A percentile compares a stretch with the other conserved stretches of the same genome.
These are phyloP conservation scores for Platycheirus albimanus DNA, from an alignment of 2,888 invertebrate species.

Conservation along the genomic window DNA sequence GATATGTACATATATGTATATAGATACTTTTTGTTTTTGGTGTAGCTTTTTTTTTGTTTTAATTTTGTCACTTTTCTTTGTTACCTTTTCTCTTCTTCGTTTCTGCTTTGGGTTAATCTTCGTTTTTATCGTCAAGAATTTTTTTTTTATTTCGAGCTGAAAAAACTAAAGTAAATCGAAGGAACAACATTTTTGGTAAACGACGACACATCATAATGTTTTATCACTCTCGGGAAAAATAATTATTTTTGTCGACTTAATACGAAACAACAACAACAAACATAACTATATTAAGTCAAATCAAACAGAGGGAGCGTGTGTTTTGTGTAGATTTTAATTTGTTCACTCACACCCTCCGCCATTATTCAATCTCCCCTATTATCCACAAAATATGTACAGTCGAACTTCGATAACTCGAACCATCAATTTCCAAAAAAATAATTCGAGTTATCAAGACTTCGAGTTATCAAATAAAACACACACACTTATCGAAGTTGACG, in stretches of 20 bases:
- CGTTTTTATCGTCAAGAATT: slow-evolving; percentile 30
- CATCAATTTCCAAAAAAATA: too few relatives aligned
- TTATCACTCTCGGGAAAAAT: slow-evolving; percentile 53
- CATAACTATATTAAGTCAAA: slow-evolving; percentile 12
- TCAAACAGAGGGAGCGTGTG: background rate
- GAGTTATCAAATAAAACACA: too few relatives aligned
- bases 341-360: slow-evolving; percentile 36
- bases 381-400: too few relatives aligned
- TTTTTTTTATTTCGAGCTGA: slow-evolving; percentile 39
- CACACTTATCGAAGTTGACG: too few relatives aligned
- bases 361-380: slow-evolving; percentile 28
- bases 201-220: slow-evolving; percentile 62
- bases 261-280: background rate
- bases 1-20: background rate
- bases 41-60: slow-evolving; percentile 17
- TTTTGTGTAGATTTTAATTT: slow-evolving; percentile 50
- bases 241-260: background rate
- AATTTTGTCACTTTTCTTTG: slow-evolving; percentile 24
- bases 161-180: slow-evolving; percentile 59
- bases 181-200: slow-evolving; percentile 28
- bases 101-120: slow-evolving; percentile 24
- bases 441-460: too few relatives aligned
- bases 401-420: too few relatives aligned
- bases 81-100: slow-evolving; percentile 28
- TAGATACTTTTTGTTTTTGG: background rate